Evolutionary conservation across 2,888 invertebrate genomes (phyloP).

Genomic region (Oeneis ivallda): DNA sequence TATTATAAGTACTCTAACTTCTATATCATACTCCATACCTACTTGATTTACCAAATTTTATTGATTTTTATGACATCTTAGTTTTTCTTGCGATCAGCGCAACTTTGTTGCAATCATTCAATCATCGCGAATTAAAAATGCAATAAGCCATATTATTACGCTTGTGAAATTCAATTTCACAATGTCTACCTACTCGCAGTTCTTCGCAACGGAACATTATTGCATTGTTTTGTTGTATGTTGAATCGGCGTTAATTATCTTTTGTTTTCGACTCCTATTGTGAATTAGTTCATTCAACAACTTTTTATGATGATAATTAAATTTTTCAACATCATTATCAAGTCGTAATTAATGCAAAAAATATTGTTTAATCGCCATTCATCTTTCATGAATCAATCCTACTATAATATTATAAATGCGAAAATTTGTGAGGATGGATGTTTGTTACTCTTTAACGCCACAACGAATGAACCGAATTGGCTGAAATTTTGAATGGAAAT

Average conservation of each 20-base stretch:
- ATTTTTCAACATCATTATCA: conserved; percentile 41
- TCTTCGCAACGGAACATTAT: conserved; percentile 44
- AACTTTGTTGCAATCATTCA: conserved; percentile 1
- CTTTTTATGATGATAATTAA: conserved; percentile 53
- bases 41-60: too few relatives aligned
- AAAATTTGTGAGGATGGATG: too few relatives aligned
- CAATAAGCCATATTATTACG: conserved; percentile 18
- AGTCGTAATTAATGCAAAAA: conserved; percentile 13
- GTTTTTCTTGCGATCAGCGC: too few relatives aligned
- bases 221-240: conserved; percentile 34
- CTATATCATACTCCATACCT: too few relatives aligned
- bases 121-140: conserved; percentile 9
- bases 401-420: too few relatives aligned
- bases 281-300: conserved; percentile 64
- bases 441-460: too few relatives aligned
- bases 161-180: conserved; percentile 24
- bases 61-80: too few relatives aligned
- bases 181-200: conserved; percentile 27
- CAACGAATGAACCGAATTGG: too few relatives aligned
- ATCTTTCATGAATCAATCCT: not conserved
- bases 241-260: conserved; percentile 58
- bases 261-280: conserved; percentile 63
- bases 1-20: too few relatives aligned
- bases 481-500: too few relatives aligned
- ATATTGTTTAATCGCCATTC: not conserved